Conservation (phyloP, 2,113 vertebrate genomes). For the Microcebus ravelobensis region DNA sequence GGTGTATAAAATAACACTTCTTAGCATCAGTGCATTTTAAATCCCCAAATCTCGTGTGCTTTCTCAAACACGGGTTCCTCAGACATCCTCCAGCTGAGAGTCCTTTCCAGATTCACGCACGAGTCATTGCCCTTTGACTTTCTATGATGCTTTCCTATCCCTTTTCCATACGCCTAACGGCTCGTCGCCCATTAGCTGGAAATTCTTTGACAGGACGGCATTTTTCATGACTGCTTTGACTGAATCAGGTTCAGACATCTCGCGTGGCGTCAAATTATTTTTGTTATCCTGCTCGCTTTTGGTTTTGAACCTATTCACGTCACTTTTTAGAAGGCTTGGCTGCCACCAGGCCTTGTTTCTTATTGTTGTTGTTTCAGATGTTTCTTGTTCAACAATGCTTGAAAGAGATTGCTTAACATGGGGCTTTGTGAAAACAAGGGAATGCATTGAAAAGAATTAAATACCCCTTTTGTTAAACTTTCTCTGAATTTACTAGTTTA, state of each 20-base stretch:
- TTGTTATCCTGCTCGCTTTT: neutral
- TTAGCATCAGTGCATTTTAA: rapidly evolving
- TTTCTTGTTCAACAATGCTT: neutral
- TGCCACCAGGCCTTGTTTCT: neutral
- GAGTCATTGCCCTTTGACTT: neutral
- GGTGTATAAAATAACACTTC: rapidly evolving
- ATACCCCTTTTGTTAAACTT: neutral
- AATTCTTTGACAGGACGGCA: neutral
- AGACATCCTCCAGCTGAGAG: too few relatives aligned
- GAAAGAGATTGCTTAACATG: neutral
- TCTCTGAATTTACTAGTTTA: neutral
- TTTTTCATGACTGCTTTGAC: neutral
- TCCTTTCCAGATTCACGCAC: neutral
- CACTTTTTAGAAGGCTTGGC: neutral
- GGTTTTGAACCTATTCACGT: neutral
- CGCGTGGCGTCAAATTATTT: neutral
- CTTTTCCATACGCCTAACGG: neutral
- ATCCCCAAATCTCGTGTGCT: rapidly evolving
- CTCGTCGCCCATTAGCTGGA: neutral
- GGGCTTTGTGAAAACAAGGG: neutral
- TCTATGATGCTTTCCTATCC: neutral
- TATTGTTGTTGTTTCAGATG: neutral
- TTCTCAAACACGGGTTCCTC: rapidly evolving
- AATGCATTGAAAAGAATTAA: neutral
- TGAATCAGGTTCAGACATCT: neutral